phyloP scores from a whole-genome alignment of 1,140 invertebrate species.

The Bombus huntii region DNA sequence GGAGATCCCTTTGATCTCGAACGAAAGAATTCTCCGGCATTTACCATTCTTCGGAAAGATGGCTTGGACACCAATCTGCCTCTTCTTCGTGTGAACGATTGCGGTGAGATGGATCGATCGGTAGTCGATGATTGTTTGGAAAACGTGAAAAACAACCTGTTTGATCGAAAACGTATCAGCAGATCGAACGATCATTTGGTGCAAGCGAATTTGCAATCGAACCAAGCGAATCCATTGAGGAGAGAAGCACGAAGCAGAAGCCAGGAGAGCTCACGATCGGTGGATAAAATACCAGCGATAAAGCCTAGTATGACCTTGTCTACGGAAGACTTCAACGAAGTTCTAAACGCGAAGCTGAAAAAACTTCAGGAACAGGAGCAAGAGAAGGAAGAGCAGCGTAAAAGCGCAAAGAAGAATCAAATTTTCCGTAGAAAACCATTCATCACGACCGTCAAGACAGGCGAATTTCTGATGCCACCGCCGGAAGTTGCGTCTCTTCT shows the following conservation, averaged over 20 bases:
- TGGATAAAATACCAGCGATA: slow-evolving; percentile 25
- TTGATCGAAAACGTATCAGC: slow-evolving; percentile 70
- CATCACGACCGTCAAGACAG: slow-evolving; percentile 90
- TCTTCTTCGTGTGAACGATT: slow-evolving; percentile 67
- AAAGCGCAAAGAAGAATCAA: slow-evolving; percentile 31
- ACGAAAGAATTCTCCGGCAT: slow-evolving; percentile 70
- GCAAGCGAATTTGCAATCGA: slow-evolving; percentile 71
- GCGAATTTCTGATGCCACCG: slow-evolving; percentile 90
- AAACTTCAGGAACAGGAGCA: slow-evolving; percentile 85
- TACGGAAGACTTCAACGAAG: slow-evolving; percentile 84
- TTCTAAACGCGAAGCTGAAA: slow-evolving; percentile 86
- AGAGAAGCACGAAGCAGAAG: slow-evolving; percentile 78
- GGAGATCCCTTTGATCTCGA: slow-evolving; percentile 63
- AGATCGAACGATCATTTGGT: slow-evolving; percentile 78
- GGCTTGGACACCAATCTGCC: slow-evolving; percentile 75
- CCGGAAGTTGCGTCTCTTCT: slow-evolving; percentile 87
- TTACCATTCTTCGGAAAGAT: slow-evolving; percentile 76
- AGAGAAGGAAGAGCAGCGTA: slow-evolving; percentile 77
- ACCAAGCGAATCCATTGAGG: slow-evolving; percentile 72
- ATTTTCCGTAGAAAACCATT: slow-evolving; percentile 83
- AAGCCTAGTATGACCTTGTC: slow-evolving; percentile 71
- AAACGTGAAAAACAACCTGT: slow-evolving; percentile 67
- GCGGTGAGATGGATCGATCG: slow-evolving; percentile 60
- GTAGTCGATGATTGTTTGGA: slow-evolving; percentile 56
- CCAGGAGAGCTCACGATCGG: slow-evolving; percentile 75